Conservation (phyloP, 2,888 invertebrate species). For the Heliconius erato region DNA sequence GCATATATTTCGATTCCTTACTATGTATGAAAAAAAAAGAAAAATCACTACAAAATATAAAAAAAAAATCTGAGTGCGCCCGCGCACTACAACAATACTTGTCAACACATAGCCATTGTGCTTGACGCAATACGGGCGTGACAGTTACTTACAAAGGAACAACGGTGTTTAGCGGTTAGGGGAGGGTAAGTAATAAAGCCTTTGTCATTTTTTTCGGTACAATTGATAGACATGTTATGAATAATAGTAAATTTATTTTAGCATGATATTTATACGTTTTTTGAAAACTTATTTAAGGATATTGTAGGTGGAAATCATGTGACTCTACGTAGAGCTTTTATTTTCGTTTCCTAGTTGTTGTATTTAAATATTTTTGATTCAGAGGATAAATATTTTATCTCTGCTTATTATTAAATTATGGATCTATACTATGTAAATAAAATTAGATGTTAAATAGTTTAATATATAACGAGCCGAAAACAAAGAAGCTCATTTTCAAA, state of each 20-base stretch:
- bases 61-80: slow-evolving; percentile 49
- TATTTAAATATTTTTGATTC: background rate
- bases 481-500: too few relatives aligned
- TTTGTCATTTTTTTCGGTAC: slow-evolving; percentile 31
- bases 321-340: background rate
- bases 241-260: slow-evolving; percentile 29
- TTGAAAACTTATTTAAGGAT: background rate
- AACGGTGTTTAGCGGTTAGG: slow-evolving; percentile 54
- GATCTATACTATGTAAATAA: too few relatives aligned
- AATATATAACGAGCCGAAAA: too few relatives aligned
- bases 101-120: slow-evolving; percentile 70
- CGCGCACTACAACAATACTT: slow-evolving; percentile 66
- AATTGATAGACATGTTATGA: slow-evolving; percentile 33
- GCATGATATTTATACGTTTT: background rate
- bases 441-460: too few relatives aligned
- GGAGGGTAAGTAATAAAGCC: slow-evolving; percentile 31
- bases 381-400: background rate
- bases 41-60: slow-evolving; percentile 39
- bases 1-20: too few relatives aligned
- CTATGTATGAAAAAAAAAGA: slow-evolving; percentile 37
- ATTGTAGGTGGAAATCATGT: background rate
- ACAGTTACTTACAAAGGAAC: slow-evolving; percentile 69
- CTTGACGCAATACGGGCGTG: slow-evolving; percentile 57
- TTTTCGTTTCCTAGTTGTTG: background rate
- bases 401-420: too few relatives aligned